Base-by-base conservation (phyloP, 2,888 invertebrate species). In the Agrochola circellaris region DNA sequence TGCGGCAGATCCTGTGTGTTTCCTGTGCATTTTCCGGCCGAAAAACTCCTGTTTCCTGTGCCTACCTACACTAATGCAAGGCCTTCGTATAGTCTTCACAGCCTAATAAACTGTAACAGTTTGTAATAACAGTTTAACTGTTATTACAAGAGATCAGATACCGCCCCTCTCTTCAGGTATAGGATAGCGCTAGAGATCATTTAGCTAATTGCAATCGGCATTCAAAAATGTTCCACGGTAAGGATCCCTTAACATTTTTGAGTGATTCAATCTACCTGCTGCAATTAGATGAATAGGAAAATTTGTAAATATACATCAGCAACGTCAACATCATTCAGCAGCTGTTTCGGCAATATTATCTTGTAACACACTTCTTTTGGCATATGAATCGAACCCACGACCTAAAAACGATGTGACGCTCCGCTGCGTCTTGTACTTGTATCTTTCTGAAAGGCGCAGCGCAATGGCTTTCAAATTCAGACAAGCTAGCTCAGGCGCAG, bases 371-470 rank as follows among this genome's bases (percentile, higher is more conserved):
- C 42, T 45, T 66, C 23, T 67, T 9, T 45, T 60, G 17, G 8
- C 26, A 38, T 34, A 61, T 45, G 34, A 81, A 73, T 73, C 58
- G 26, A 73, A 60, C 23, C 34, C 73, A 73, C 65, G 78, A 81
- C 73, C 81, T 73, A 60, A 38, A 80, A 78, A 60, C 74, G 15
- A 26, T 11, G 78, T 30, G 34, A 60, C 74, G 81, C 78, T 66
- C 60, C 58, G 45, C 51, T 66, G 81, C 58, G 65, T 73, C 9
- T 80, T 13, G 5, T 45, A 65, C 65, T 60, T 69, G 17, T 26
- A 79, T 72, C 3, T 30, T 62, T 48, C 58, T 65, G 65, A 73
- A 77, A 79, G 77, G 58, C 58, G 58, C 64, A 51, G 56, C 38
- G 45, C 42, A 26, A 6, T 73, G 23, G 64, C 51, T 77, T 79